Percentiles rank a stretch among this genome's conserved stretches.
Evolutionary conservation across 2,888 invertebrate genomes (phyloP).

Genomic region (Pseudococcus longispinus): DNA sequence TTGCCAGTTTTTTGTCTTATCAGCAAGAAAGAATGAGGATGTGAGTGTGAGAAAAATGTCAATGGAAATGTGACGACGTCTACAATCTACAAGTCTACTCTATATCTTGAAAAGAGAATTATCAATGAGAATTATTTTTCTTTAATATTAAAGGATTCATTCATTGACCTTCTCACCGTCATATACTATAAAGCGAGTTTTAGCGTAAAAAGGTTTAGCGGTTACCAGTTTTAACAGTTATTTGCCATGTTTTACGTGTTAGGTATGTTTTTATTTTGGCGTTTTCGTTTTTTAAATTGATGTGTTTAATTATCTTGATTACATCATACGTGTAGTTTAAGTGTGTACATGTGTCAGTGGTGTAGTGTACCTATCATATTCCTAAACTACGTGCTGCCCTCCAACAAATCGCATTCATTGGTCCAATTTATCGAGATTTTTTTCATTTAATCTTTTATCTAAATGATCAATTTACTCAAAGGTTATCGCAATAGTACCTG

Average conservation of each 20-base stretch:
- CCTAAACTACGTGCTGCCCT: not conserved
- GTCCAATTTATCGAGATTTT: not conserved
- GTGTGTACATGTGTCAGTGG: not conserved
- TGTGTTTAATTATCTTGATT: slow-evolving; percentile 2
- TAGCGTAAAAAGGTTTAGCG: not conserved
- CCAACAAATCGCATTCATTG: not conserved
- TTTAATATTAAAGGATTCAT: not conserved
- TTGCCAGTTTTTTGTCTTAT: not conserved
- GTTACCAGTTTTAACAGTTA: not conserved
- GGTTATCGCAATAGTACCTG: slow-evolving; percentile 36
- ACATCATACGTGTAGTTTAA: not conserved
- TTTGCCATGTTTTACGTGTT: not conserved
- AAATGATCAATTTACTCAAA: slow-evolving; percentile 9
- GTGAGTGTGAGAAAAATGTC: not conserved
- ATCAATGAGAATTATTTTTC: not conserved
- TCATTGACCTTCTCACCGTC: not conserved
- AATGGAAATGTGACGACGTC: not conserved
- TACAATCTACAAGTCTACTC: not conserved
- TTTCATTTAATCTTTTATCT: not conserved
- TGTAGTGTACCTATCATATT: not conserved
- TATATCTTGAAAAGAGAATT: not conserved
- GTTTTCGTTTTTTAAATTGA: not conserved
- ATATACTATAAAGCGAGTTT: not conserved
- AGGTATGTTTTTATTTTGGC: not conserved
- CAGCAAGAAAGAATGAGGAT: not conserved